Evolutionary conservation across 2,797 vertebrate species (phyloP).

Genomic region (Crocidura indochinensis): DNA sequence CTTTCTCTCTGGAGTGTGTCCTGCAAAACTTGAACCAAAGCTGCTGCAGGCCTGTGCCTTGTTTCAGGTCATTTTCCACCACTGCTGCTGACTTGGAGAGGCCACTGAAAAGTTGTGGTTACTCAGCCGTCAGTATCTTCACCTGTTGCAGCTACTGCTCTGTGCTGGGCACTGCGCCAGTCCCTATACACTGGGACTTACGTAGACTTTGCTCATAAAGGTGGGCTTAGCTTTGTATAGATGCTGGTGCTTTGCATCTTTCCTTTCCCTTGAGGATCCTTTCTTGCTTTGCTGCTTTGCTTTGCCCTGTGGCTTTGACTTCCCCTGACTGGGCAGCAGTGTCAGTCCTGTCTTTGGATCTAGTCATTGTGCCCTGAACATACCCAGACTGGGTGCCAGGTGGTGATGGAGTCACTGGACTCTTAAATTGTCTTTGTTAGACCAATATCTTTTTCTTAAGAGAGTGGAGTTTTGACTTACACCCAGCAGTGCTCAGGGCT

Average conservation of each 20-base stretch:
- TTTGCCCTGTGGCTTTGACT: background rate
- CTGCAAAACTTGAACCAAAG: background rate
- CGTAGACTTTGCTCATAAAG: background rate
- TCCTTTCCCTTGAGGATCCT: background rate
- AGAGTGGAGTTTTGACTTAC: no score
- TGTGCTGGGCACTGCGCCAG: background rate
- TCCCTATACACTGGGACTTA: background rate
- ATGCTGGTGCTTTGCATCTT: background rate
- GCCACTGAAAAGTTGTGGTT: background rate
- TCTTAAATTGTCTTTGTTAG: slow-evolving; percentile 30
- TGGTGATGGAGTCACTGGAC: background rate
- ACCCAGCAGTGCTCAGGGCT: no score
- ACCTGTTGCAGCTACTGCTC: rapidly evolving
- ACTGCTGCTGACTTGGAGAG: background rate
- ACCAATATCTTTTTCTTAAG: background rate
- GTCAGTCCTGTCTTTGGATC: background rate
- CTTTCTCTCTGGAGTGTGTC: no score
- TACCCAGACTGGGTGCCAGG: background rate
- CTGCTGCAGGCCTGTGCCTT: background rate
- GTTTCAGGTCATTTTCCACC: background rate
- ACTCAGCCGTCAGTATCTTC: background rate
- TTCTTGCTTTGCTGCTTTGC: background rate
- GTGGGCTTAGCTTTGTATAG: background rate
- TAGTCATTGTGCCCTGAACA: background rate
- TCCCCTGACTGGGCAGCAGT: background rate